These are phyloP conservation scores for Eriosoma lanigerum DNA, from an alignment of 1,140 invertebrate genomes.

Conservation along the genomic window DNA sequence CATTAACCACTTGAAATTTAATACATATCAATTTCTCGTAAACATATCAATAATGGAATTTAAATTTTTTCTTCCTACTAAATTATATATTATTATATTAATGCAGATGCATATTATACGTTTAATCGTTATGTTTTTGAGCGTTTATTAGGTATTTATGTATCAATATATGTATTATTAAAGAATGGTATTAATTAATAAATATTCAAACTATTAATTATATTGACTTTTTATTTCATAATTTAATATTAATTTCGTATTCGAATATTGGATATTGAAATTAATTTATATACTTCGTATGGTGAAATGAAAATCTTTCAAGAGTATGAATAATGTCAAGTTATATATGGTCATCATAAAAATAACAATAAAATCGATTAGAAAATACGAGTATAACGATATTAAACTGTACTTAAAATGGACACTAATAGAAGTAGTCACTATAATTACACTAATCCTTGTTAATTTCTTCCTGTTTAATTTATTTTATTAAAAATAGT, in stretches of 20 bases:
- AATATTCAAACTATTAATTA: conserved; percentile 36
- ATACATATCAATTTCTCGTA: conserved; percentile 41
- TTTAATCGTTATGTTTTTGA: conserved; percentile 18
- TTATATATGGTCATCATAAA: too few species aligned
- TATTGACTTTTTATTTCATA: background rate
- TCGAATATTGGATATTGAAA: too few species aligned
- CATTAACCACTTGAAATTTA: background rate
- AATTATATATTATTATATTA: conserved; percentile 17
- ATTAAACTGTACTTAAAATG: too few species aligned
- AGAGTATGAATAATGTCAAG: too few species aligned
- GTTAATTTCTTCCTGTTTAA: too few species aligned
- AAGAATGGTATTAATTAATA: conserved; percentile 40
- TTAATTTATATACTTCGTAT: too few species aligned
- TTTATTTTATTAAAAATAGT: too few species aligned
- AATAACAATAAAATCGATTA: too few species aligned
- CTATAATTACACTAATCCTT: too few species aligned
- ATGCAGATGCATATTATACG: conserved; percentile 8
- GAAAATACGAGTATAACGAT: too few species aligned
- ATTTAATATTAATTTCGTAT: conserved; percentile 14
- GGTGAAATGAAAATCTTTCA: too few species aligned
- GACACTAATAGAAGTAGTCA: too few species aligned
- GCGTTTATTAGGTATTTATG: conserved; percentile 42
- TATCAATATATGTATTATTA: conserved; percentile 29
- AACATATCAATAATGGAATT: conserved; percentile 47
- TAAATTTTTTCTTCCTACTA: conserved; percentile 19